phyloP scores from a whole-genome alignment of 1,140 invertebrate genomes.

The Orius insidiosus region DNA sequence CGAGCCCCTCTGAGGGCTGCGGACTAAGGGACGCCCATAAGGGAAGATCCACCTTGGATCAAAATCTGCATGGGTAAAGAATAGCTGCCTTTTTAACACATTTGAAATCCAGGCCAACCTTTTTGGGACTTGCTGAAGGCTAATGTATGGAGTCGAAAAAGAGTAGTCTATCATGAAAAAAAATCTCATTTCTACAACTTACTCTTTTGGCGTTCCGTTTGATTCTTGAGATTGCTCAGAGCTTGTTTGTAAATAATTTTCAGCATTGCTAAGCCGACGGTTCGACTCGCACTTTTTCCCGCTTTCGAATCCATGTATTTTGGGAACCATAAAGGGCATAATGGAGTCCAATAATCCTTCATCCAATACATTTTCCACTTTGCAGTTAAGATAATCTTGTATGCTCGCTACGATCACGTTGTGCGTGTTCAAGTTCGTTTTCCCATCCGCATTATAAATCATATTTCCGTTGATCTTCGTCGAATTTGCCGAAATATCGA shows the following conservation, averaged over 20 bases:
- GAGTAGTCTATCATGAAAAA: no score
- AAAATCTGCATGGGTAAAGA: no score
- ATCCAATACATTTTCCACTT: constrained; percentile 44
- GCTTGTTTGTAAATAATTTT: no score
- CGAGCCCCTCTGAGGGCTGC: no score
- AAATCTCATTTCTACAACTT: no score
- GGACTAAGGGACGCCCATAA: no score
- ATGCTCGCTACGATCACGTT: neutral
- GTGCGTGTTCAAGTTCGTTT: neutral
- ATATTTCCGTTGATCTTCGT: neutral
- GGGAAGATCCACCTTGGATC: no score
- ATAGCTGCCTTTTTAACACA: no score
- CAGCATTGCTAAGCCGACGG: neutral
- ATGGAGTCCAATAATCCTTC: constrained; percentile 63
- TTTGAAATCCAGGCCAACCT: no score
- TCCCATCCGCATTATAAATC: neutral
- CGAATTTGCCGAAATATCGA: neutral
- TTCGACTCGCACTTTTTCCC: constrained; percentile 8
- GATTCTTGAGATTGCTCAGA: neutral
- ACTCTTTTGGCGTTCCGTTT: neutral
- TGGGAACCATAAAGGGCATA: constrained; percentile 44
- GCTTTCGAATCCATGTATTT: constrained; percentile 19
- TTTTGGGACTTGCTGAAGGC: no score
- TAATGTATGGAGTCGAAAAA: no score
- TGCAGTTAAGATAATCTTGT: constrained; percentile 17